A percentile compares a stretch with the other conserved stretches of the same genome.
Conservation (phyloP, 2,113 vertebrate genomes). For the Dasypus novemcinctus region DNA sequence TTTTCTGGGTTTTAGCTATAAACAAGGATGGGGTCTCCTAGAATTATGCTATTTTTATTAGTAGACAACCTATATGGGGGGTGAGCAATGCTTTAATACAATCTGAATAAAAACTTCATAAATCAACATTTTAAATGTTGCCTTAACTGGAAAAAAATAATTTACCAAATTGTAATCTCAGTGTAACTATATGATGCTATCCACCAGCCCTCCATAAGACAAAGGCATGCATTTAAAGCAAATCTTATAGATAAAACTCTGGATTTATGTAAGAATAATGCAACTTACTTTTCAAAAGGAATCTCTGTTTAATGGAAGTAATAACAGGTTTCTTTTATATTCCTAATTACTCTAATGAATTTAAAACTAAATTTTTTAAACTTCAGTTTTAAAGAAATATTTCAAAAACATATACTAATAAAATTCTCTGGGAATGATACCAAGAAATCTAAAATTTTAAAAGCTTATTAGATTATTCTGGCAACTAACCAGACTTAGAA, state of each 20-base stretch:
- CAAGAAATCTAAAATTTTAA: neutral
- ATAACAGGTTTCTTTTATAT: constrained; percentile 24
- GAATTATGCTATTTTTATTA: constrained; percentile 14
- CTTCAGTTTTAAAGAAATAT: constrained; percentile 39
- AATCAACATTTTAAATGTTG: constrained; percentile 30
- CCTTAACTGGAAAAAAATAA: neutral
- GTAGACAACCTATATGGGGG: neutral
- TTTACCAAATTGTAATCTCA: constrained; percentile 24
- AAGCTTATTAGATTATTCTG: constrained; percentile 3
- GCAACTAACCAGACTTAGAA: neutral
- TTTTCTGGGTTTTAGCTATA: constrained; percentile 25
- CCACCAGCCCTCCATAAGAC: neutral
- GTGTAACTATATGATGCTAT: neutral
- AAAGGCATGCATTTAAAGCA: neutral
- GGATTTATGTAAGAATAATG: constrained; percentile 27
- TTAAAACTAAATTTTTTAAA: constrained; percentile 25
- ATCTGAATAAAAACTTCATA: constrained; percentile 10
- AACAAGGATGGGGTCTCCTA: neutral
- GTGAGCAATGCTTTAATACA: constrained; percentile 14
- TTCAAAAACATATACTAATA: neutral
- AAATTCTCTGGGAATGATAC: constrained; percentile 1
- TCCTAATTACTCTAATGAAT: neutral
- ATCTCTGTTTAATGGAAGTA: neutral
- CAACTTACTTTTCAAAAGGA: constrained; percentile 41
- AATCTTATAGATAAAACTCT: constrained; percentile 31